Base-by-base conservation (phyloP, 2,888 invertebrate species). In the Caenorhabditis afra region DNA sequence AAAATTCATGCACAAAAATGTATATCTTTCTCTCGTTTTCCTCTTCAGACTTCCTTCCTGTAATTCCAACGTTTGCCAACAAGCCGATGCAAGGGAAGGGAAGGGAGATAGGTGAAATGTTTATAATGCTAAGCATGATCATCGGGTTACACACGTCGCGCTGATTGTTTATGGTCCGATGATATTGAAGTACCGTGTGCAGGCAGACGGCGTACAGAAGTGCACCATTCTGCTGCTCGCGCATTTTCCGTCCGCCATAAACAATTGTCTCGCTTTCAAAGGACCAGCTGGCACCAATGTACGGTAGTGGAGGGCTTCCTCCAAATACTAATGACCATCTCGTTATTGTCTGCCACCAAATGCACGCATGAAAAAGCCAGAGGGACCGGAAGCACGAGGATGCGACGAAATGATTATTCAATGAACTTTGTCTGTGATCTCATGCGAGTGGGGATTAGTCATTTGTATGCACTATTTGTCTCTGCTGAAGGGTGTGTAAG, bases 1-100 rank as follows among this genome's bases (percentile, higher is more conserved):
- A 73, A 73, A 73, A 73, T 73, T 73, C 73, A 73, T 73, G 64
- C 73, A 73, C 73, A 73, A 73, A 73, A 73, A 73, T 73, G 73
- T 73, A 73, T 73, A 73, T 73, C 64, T 73, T 65, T 57, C 64
- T 22, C 37, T 12, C 14, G 23, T 29, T 23, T 23, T 45, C 29
- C 37, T 35, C 20, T 29, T 50, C 53, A 59, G 44, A 45, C 37
- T 23, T 18, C 49, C 29, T 39, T 52, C 64, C 73, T 73, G 73
- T 73, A 73, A 73, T 73, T 71, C 62, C 20, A 45, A 12, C 20
- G 29, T 39, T 62, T 50, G 47, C 16, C 49, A 67, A 29, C 58
- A 29, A 29, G 4, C 7, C 7, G 29, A 7, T 3, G 4, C 29
- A 29, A 29, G 29, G 59, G 41, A 49, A 22, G n/a, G 22, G 37